Conservation (phyloP, 2,113 vertebrate species). For the Salvator merianae region DNA sequence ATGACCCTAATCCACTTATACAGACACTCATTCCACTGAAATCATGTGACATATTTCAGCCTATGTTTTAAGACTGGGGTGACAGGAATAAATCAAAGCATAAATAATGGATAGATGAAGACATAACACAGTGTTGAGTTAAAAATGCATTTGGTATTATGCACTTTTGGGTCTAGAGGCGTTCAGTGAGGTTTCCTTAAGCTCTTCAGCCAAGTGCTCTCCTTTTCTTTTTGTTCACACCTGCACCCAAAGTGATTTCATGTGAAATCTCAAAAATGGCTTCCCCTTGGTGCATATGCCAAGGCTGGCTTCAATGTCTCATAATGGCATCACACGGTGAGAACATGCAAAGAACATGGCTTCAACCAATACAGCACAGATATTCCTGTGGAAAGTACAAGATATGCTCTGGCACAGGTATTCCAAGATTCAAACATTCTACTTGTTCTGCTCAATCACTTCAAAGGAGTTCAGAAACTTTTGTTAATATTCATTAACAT, state of each 20-base stretch:
- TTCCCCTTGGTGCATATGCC: neutral
- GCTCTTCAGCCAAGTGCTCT: neutral
- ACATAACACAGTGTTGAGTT: constrained; percentile 2
- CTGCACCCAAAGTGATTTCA: neutral
- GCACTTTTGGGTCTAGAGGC: neutral
- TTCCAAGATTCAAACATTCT: neutral
- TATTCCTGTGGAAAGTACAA: neutral
- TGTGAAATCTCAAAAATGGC: neutral
- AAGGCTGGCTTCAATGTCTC: neutral
- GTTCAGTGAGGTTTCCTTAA: neutral
- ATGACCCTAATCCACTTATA: neutral
- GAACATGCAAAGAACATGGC: neutral
- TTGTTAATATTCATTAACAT: neutral
- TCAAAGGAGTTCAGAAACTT: neutral
- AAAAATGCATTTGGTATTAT: constrained; percentile 26
- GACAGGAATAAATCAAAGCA: constrained; percentile 3
- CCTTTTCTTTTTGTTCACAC: neutral
- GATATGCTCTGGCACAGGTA: neutral
- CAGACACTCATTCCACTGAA: neutral
- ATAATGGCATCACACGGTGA: neutral
- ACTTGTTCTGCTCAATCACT: neutral
- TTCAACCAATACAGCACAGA: neutral
- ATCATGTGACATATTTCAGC: constrained; percentile 3
- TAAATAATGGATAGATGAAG: constrained; percentile 22
- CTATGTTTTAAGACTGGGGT: neutral